These are phyloP conservation scores for Mechanitis messenoides DNA, from an alignment of 2,888 invertebrate species.

Conservation along the genomic window DNA sequence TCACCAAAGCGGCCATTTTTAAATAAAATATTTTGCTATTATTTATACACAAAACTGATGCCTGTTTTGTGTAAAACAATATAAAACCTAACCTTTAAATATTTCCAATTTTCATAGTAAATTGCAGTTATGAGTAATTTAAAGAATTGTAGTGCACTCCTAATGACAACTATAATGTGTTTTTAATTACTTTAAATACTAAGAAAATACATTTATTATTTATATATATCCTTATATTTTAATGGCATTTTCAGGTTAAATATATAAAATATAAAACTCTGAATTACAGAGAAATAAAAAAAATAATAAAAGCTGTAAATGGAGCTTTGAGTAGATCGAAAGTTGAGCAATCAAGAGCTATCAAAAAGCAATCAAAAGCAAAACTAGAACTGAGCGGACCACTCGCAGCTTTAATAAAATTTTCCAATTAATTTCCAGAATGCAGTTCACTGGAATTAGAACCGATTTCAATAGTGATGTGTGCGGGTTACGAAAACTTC, in stretches of 20 bases:
- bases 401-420: conserved; percentile 22
- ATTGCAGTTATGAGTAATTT: not conserved
- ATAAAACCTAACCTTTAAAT: too few relatives aligned
- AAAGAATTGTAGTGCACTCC: not conserved
- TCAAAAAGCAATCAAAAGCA: conserved; percentile 28
- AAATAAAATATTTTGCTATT: too few relatives aligned
- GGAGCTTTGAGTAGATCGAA: not conserved
- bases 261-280: not conserved
- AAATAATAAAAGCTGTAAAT: not conserved
- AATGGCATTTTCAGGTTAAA: not conserved
- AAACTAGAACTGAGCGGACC: conserved; percentile 17
- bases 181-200: conserved; percentile 1
- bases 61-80: too few relatives aligned
- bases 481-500: too few relatives aligned
- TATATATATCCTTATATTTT: not conserved
- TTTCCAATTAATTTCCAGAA: conserved; percentile 13
- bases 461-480: conserved; percentile 1
- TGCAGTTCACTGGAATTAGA: conserved; percentile 5
- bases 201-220: not conserved
- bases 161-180: not conserved
- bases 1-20: too few relatives aligned
- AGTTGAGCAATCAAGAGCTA: conserved; percentile 23
- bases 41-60: too few relatives aligned
- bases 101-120: not conserved
- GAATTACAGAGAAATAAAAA: not conserved